Evolutionary conservation across 2,797 vertebrate species (phyloP).

Genomic region (Moxostoma hubbsi): DNA sequence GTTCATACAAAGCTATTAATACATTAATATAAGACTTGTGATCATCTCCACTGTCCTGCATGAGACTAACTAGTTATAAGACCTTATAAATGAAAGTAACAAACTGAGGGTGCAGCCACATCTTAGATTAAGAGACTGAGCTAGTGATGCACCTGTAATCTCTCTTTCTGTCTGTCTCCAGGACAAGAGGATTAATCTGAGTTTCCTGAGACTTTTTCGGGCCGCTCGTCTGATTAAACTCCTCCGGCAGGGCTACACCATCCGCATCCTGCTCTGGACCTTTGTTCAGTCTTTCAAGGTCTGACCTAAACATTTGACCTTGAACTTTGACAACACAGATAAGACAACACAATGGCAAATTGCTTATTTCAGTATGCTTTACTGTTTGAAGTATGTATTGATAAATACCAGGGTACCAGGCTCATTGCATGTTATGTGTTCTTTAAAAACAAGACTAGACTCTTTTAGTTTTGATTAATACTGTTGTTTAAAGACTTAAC

Average conservation of each 20-base stretch:
- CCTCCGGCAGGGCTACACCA: constrained; percentile 96
- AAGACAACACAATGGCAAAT: neutral
- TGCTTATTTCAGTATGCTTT: neutral
- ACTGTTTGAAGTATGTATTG: too few relatives aligned
- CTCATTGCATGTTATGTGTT: too few relatives aligned
- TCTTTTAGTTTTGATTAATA: too few relatives aligned
- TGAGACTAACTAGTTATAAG: constrained; percentile 20
- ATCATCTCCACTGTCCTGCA: constrained; percentile 40
- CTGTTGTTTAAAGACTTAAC: too few relatives aligned
- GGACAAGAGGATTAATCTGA: constrained; percentile 97
- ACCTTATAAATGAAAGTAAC: neutral
- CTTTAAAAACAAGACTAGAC: too few relatives aligned
- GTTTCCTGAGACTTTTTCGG: constrained; percentile 93
- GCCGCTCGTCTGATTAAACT: constrained; percentile 96
- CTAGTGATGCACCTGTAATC: constrained; percentile 20
- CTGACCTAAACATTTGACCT: constrained; percentile 35
- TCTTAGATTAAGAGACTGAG: neutral
- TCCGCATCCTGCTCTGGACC: constrained; percentile 97
- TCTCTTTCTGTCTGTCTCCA: constrained; percentile 61
- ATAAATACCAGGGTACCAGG: too few relatives aligned
- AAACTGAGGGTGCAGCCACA: neutral
- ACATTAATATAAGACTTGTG: neutral
- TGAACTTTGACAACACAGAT: neutral
- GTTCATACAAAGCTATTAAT: constrained; percentile 15
- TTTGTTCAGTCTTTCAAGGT: constrained; percentile 99